Base-by-base conservation (phyloP, 2,888 invertebrate genomes). In the Ophioninae sp. region DNA sequence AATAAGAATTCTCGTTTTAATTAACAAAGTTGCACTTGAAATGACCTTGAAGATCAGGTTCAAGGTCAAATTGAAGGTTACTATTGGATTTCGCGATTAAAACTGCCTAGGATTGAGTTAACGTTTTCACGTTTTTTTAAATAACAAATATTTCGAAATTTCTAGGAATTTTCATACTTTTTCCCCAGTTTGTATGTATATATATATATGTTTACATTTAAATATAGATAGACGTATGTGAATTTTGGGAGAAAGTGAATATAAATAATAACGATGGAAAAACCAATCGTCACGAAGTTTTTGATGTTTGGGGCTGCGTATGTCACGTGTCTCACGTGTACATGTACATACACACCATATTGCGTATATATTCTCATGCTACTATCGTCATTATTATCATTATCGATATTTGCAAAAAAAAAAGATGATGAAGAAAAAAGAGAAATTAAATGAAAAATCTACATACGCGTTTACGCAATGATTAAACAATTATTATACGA, bases 401-500 rank as follows among this genome's bases (percentile, higher is more conserved):
- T 30, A 74, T 74, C 41, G 64, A 39, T 13, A 76, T 72, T 64
- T 41, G 65, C 74, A 81, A 61, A 71, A 78, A 81, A 61, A 71
- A 58, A 44, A 79, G 73, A 83, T 37, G 69, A 37, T 59, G 71
- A 76, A 51, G 75, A 79, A 61, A 71, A 58, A 44, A 81, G 69
- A 83, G 51, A 69, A 23, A 37, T 64, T 74, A 71, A 78, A 20
- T 64, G 75, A 71, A 74, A 69, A 75, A 83, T 65, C 81, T 83
- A 83, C 83, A 83, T 76, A 83, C 79, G 65, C 79, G 81, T 84
- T 78, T 85, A 81, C 82, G 82, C 79, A 84, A 83, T 85, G 79
- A 87, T 85, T 83, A 82, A 51, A 90, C 89, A 90, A 87, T 88
- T 89, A 88, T 89, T 85, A 82, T 90, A 90, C 85, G 80, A 89